Evolutionary conservation across 2,888 invertebrate species (phyloP).

Genomic region (Rhyacophila evoluta): DNA sequence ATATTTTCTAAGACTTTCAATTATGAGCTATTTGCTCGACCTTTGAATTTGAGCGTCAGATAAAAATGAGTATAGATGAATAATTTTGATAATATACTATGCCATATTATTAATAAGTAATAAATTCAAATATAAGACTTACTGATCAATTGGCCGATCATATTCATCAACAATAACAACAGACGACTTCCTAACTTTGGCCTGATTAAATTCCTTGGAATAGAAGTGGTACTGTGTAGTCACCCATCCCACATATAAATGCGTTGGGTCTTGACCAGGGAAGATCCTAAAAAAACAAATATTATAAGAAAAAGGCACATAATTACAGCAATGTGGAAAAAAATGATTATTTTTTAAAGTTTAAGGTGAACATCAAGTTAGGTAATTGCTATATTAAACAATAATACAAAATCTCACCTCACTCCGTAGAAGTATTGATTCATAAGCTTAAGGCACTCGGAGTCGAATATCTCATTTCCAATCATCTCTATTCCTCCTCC

Average conservation of each 20-base stretch:
- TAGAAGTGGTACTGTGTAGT: slow-evolving; percentile 96
- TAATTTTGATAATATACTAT: too few species aligned
- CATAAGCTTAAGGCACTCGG: slow-evolving; percentile 88
- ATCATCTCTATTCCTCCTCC: slow-evolving; percentile 82
- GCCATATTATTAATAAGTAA: too few species aligned
- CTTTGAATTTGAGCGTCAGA: too few species aligned
- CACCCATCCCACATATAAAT: slow-evolving; percentile 99
- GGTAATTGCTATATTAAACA: too few species aligned
- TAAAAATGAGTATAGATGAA: too few species aligned
- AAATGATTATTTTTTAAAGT: too few species aligned
- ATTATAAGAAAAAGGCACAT: too few species aligned
- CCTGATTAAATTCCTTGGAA: slow-evolving; percentile 91
- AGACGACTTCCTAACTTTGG: slow-evolving; percentile 84
- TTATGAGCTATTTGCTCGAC: too few species aligned
- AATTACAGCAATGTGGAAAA: too few species aligned
- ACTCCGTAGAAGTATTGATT: slow-evolving; percentile 97
- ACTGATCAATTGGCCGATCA: slow-evolving; percentile 82
- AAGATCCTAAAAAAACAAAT: slow-evolving; percentile 75
- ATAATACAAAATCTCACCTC: too few species aligned
- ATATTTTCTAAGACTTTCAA: too few species aligned
- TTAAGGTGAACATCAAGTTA: too few species aligned
- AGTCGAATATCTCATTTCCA: slow-evolving; percentile 89
- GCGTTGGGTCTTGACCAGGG: slow-evolving; percentile 94
- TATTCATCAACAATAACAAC: slow-evolving; percentile 86
- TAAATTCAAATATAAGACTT: slow-evolving; percentile 55